Base-by-base conservation (phyloP, 2,888 invertebrate genomes). In the Calliopum simillimum region DNA sequence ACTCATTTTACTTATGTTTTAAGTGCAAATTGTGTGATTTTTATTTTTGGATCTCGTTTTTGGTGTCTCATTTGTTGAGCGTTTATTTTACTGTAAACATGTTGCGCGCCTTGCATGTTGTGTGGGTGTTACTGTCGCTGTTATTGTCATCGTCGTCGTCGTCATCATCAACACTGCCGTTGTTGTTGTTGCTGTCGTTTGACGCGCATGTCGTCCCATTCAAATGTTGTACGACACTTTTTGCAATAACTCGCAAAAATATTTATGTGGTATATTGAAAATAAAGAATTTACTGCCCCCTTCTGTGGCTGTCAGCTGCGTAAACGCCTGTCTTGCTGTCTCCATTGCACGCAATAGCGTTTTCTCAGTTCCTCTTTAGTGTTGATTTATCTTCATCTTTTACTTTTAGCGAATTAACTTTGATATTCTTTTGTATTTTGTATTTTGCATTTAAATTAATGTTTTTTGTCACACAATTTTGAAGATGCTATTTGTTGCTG, bases 71-170 rank as follows among this genome's bases (percentile, higher is more conserved):
- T 67, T 68, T 25, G 21, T 58, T 43, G 23, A 41, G 25, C 33
- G 46, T 68, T 53, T 59, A 51, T 59, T 44, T 59, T 13, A 33
- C 58, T 65, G 68, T 70, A 70, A 70, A 68, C 72, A 72, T 70
- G 70, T 68, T 71, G 71, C 71, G 59, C 55, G 33, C 33, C 13
- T 53, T 46, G 59, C 59, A 59, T 41, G 59, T 41, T 56, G 62
- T 44, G 71, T 69, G 69, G 71, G 69, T 44, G 69, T 67, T 63
- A 43, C 14, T 66, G 61, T 23, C 21, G 61, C 44, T 46, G 43
- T 25, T 16, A n/a, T 41, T 12, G 13, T 12, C 11, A 46, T 46
- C 46, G n/a, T 16, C 4, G n/a, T n/a, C 19, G 49, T n/a, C 3
- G 49, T 19, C 49, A 2, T 16, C 49, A 49, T 4, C 49, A 49